A percentile compares a stretch with the other conserved stretches of the same genome.
These are phyloP conservation scores for Brachionus sp. DNA, from an alignment of 1,140 invertebrate genomes.

Conservation along the genomic window DNA sequence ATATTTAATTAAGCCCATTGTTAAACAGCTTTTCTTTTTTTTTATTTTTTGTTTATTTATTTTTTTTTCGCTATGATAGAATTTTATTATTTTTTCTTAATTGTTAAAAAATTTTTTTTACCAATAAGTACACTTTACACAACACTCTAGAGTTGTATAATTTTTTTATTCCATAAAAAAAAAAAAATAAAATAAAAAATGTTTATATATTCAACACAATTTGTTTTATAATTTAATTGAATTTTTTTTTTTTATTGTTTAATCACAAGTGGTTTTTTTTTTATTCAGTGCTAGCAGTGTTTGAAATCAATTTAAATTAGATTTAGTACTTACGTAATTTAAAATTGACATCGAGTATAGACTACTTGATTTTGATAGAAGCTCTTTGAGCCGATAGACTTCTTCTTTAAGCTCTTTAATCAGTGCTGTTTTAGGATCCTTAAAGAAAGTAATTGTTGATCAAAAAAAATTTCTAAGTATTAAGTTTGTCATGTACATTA, in stretches of 20 bases:
- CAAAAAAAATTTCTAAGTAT: not conserved
- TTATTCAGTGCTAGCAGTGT: not conserved
- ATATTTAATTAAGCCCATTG: not conserved
- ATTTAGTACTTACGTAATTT: not conserved
- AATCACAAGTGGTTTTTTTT: not conserved
- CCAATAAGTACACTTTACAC: not conserved
- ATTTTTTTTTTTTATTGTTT: not conserved
- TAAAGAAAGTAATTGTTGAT: not conserved
- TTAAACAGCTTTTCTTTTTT: not conserved
- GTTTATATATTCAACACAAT: not conserved
- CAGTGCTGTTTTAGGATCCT: conserved; percentile 39
- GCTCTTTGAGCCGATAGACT: conserved; percentile 11
- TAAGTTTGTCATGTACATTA: too few species aligned
- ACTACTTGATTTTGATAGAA: not conserved
- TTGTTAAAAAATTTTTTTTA: not conserved
- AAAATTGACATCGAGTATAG: conserved; percentile 18
- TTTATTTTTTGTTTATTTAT: too few species aligned
- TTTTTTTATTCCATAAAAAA: not conserved
- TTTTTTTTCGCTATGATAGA: not conserved
- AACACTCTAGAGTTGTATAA: not conserved
- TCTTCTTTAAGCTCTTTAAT: conserved; percentile 42
- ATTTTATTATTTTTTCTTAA: not conserved
- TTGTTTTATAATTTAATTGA: not conserved
- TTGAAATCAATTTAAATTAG: not conserved
- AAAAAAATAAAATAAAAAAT: not conserved